Percentiles rank a stretch among this genome's conserved stretches.
phyloP scores from a whole-genome alignment of 2,888 invertebrate species.

The Spilarctia lutea region DNA sequence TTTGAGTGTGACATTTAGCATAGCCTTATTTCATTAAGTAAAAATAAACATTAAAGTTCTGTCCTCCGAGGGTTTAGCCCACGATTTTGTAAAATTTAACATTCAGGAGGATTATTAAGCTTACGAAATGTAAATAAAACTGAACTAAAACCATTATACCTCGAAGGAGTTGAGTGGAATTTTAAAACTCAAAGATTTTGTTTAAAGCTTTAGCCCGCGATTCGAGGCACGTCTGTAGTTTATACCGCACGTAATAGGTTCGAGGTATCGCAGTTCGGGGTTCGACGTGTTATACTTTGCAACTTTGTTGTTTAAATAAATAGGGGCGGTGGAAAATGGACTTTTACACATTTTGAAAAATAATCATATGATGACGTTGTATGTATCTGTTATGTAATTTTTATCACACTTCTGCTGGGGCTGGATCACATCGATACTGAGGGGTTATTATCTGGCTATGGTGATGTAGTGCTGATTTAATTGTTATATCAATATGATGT shows the following conservation, averaged over 20 bases:
- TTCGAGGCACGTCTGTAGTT: constrained; percentile 45
- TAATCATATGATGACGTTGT: too few relatives aligned
- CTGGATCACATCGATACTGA: too few relatives aligned
- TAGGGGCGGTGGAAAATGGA: constrained; percentile 24
- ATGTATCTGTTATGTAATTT: too few relatives aligned
- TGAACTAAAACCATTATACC: constrained; percentile 16
- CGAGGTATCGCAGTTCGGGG: constrained; percentile 31
- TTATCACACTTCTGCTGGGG: too few relatives aligned
- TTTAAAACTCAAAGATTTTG: constrained; percentile 41
- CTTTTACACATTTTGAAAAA: too few relatives aligned
- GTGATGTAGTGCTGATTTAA: too few relatives aligned
- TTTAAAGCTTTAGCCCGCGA: constrained; percentile 29
- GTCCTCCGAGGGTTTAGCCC: background rate
- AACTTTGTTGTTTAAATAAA: constrained; percentile 32
- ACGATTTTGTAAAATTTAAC: background rate
- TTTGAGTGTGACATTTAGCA: background rate
- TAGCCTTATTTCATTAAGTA: background rate
- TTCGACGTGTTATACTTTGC: constrained; percentile 28
- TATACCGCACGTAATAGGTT: constrained; percentile 39
- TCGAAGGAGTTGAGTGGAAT: constrained; percentile 31
- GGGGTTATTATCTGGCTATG: too few relatives aligned
- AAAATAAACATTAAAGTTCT: background rate
- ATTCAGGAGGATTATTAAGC: background rate
- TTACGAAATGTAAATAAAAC: constrained; percentile 7
- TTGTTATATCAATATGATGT: too few relatives aligned